Percentiles rank a stretch among this genome's conserved stretches.
These are phyloP conservation scores for Sarcoramphus papa DNA, from an alignment of 2,797 vertebrate genomes.

Conservation along the genomic window DNA sequence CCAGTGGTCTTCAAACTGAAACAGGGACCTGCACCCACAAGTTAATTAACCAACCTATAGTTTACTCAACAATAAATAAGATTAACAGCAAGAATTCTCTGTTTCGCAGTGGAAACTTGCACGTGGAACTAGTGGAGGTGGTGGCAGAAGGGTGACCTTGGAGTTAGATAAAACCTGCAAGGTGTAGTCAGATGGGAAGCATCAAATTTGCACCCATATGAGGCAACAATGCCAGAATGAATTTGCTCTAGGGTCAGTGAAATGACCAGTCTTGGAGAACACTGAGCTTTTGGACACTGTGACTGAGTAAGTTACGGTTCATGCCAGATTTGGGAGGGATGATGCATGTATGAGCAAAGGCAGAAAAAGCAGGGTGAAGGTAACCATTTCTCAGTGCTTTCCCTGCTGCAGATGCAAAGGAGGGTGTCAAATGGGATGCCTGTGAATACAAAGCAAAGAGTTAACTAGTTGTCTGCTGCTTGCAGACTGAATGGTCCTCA, in stretches of 20 bases:
- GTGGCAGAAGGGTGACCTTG: neutral
- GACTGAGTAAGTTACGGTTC: neutral
- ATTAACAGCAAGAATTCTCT: neutral
- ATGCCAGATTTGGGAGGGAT: neutral
- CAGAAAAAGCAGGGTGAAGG: neutral
- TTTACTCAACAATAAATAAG: neutral
- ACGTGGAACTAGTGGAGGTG: neutral
- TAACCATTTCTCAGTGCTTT: neutral
- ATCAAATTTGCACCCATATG: accelerated
- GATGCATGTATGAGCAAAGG: neutral
- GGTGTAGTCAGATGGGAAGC: neutral
- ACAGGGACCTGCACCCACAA: neutral
- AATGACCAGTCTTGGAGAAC: neutral
- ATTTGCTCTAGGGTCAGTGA: neutral
- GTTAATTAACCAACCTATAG: neutral
- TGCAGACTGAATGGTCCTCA: neutral
- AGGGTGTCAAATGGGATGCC: neutral
- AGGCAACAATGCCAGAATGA: neutral
- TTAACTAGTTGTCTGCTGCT: neutral
- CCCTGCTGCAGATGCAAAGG: neutral
- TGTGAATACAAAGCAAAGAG: neutral
- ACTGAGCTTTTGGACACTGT: neutral
- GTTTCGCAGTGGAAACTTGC: neutral
- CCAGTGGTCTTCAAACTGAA: neutral
- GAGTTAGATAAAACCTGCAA: neutral